Evolutionary conservation across 1,140 invertebrate genomes (phyloP).

Genomic region (Trachelipus rathkii): DNA sequence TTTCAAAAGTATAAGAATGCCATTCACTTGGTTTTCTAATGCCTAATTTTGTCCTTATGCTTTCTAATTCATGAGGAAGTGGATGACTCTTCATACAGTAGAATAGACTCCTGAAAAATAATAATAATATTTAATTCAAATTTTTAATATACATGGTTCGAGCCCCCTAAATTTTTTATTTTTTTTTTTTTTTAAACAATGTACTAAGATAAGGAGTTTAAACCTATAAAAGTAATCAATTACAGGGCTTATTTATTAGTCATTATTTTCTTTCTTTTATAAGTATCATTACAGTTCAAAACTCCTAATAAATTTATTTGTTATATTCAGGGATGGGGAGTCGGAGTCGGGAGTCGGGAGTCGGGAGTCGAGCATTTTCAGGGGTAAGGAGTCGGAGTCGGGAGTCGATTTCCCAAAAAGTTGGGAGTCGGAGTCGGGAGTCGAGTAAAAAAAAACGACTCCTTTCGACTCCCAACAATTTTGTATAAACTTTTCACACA

Average conservation of each 20-base stretch:
- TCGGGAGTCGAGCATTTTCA: too few species aligned
- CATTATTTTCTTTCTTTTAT: not conserved
- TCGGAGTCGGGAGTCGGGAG: too few species aligned
- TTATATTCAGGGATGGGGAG: too few species aligned
- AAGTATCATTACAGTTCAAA: too few species aligned
- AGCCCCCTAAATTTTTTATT: too few species aligned
- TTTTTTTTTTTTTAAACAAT: not conserved
- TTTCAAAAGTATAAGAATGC: not conserved
- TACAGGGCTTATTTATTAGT: not conserved
- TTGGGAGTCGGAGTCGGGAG: too few species aligned
- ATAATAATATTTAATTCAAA: not conserved
- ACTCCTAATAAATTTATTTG: too few species aligned
- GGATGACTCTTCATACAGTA: not conserved
- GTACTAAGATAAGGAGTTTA: not conserved
- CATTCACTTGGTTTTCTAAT: not conserved
- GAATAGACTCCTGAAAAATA: slow-evolving; percentile 5
- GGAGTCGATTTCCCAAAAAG: too few species aligned
- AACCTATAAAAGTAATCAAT: not conserved
- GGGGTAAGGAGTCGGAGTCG: too few species aligned
- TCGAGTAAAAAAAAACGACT: too few species aligned
- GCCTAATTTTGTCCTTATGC: not conserved
- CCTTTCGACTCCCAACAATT: too few species aligned
- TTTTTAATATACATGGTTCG: not conserved
- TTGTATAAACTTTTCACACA: too few species aligned
- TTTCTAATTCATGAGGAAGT: not conserved